These are phyloP conservation scores for Rhinopithecus roxellana DNA, from an alignment of 2,113 vertebrate species.

Conservation along the genomic window DNA sequence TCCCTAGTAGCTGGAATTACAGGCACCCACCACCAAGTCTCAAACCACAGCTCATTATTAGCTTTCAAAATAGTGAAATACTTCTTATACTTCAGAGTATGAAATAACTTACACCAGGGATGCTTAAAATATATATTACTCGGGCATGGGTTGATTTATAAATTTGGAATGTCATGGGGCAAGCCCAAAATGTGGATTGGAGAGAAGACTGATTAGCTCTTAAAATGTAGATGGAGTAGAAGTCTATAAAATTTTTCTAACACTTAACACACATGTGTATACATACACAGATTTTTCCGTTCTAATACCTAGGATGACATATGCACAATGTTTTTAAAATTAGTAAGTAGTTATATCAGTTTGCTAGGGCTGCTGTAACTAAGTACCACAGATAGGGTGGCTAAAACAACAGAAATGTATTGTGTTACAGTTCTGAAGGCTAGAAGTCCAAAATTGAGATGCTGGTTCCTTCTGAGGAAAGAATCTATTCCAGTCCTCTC, in stretches of 20 bases:
- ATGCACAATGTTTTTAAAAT: background rate
- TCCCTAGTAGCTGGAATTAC: too few relatives aligned
- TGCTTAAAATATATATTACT: background rate
- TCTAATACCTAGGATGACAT: background rate
- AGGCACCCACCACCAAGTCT: background rate
- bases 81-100: background rate
- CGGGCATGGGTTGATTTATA: background rate
- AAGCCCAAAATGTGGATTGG: background rate
- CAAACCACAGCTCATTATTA: background rate
- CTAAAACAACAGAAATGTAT: background rate
- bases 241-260: background rate
- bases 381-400: background rate
- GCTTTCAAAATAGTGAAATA: background rate
- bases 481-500: background rate
- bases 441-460: background rate
- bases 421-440: background rate
- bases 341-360: background rate
- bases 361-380: background rate
- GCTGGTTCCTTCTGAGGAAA: background rate
- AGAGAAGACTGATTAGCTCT: background rate
- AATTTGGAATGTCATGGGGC: background rate
- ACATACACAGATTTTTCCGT: background rate
- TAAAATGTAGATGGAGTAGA: background rate
- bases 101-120: background rate
- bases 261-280: background rate